Conservation (phyloP, 2,888 invertebrate genomes). For the Aelia acuminata region DNA sequence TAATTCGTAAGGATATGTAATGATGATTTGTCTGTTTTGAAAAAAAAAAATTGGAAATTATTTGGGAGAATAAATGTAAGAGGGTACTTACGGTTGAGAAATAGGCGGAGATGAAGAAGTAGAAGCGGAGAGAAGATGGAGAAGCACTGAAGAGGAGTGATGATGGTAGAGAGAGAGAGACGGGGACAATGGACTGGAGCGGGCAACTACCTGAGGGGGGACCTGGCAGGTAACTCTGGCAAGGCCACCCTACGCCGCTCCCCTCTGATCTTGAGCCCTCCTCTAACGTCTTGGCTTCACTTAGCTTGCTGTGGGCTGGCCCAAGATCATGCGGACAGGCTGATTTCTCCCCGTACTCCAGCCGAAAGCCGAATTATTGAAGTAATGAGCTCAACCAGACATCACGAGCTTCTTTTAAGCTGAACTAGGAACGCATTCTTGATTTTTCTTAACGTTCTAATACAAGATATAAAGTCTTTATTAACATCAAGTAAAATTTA, state of each 20-base stretch:
- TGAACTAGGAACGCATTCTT: too few relatives aligned
- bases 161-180: slow-evolving; percentile 25
- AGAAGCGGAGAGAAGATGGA: background rate
- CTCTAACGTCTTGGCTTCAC: background rate
- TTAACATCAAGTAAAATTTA: too few relatives aligned
- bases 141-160: slow-evolving; percentile 24
- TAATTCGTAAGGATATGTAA: background rate
- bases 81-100: background rate
- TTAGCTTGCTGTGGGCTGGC: background rate
- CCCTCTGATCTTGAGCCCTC: slow-evolving; percentile 42
- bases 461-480: too few relatives aligned
- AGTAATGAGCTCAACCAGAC: too few relatives aligned
- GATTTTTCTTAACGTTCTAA: too few relatives aligned
- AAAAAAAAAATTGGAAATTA: background rate
- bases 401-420: too few relatives aligned
- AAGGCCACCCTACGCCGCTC: slow-evolving; percentile 61
- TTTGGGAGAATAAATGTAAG: background rate
- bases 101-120: background rate
- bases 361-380: too few relatives aligned
- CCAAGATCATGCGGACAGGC: background rate
- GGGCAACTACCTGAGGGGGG: slow-evolving; percentile 63
- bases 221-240: slow-evolving; percentile 63
- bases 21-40: background rate
- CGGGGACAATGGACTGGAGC: slow-evolving; percentile 63
- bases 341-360: background rate